Conservation (phyloP, 1,140 invertebrate genomes). For the Drosophila ficusphila region DNA sequence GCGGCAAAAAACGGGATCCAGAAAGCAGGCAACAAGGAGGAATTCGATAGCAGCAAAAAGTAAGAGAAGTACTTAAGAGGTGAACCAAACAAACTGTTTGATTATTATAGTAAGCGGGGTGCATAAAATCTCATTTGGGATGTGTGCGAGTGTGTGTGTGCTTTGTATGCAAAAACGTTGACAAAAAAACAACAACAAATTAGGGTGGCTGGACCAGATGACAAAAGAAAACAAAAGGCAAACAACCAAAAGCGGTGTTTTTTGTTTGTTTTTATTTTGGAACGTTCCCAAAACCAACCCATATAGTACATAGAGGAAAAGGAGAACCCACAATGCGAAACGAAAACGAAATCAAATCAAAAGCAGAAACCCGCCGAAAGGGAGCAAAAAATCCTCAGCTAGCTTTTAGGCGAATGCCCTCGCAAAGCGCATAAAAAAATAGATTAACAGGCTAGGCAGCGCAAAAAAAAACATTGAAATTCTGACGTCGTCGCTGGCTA, state of each 20-base stretch:
- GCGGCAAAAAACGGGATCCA: slow-evolving; percentile 18
- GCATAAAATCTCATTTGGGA: slow-evolving; percentile 29
- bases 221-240: slow-evolving; percentile 57
- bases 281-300: slow-evolving; percentile 34
- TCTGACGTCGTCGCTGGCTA: slow-evolving; percentile 26
- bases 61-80: slow-evolving; percentile 34
- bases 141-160: slow-evolving; percentile 13
- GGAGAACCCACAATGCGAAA: slow-evolving; percentile 28
- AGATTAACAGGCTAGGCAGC: slow-evolving; percentile 44
- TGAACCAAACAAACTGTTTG: slow-evolving; percentile 43
- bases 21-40: neutral
- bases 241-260: slow-evolving; percentile 13
- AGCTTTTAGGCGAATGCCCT: slow-evolving; percentile 68
- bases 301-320: slow-evolving; percentile 1
- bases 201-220: slow-evolving; percentile 68
- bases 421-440: slow-evolving; percentile 63
- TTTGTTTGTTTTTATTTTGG: too few species aligned
- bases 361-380: slow-evolving; percentile 43
- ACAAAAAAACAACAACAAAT: slow-evolving; percentile 65
- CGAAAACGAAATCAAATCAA: slow-evolving; percentile 74
- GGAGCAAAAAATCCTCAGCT: slow-evolving; percentile 45
- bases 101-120: slow-evolving; percentile 42
- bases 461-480: slow-evolving; percentile 49
- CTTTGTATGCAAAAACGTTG: slow-evolving; percentile 71
- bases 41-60: slow-evolving; percentile 22